phyloP scores from a whole-genome alignment of 53 echinoderm and acorn worm species.

The Paelopatides confundens region DNA sequence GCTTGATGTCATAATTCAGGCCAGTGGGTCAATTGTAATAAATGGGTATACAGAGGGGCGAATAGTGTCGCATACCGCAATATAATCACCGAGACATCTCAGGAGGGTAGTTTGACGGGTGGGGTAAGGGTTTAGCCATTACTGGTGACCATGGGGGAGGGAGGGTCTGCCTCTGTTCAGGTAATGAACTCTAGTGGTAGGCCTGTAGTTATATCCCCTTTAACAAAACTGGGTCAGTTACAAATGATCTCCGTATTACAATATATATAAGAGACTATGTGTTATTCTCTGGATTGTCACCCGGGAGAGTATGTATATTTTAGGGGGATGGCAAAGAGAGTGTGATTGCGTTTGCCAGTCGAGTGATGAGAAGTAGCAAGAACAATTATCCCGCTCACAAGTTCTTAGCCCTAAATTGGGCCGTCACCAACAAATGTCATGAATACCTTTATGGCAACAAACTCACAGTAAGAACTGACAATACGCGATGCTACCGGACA shows the following conservation, averaged over 20 bases:
- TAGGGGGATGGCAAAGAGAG: not conserved
- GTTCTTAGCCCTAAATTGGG: slow-evolving; percentile 18
- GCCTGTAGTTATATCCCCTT: not conserved
- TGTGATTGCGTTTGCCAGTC: slow-evolving; percentile 42
- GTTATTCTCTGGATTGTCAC: not conserved
- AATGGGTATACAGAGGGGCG: not conserved
- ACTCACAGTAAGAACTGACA: slow-evolving; percentile 5
- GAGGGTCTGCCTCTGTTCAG: not conserved
- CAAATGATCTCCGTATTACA: not conserved
- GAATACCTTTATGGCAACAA: slow-evolving; percentile 5
- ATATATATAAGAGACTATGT: not conserved
- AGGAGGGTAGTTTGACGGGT: not conserved
- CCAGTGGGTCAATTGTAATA: too few species aligned
- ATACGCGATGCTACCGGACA: slow-evolving; percentile 56
- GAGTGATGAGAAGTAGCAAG: slow-evolving; percentile 14
- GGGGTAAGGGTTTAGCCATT: not conserved
- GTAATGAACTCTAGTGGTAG: not conserved
- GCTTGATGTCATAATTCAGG: too few species aligned
- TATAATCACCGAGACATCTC: not conserved
- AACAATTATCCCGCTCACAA: slow-evolving; percentile 24
- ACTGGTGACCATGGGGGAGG: not conserved
- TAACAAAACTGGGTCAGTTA: not conserved
- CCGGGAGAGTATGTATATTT: not conserved
- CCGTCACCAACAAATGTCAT: not conserved
- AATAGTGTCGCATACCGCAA: not conserved